Conservation (phyloP, 2,113 vertebrate species). For the Gambusia holbrooki region DNA sequence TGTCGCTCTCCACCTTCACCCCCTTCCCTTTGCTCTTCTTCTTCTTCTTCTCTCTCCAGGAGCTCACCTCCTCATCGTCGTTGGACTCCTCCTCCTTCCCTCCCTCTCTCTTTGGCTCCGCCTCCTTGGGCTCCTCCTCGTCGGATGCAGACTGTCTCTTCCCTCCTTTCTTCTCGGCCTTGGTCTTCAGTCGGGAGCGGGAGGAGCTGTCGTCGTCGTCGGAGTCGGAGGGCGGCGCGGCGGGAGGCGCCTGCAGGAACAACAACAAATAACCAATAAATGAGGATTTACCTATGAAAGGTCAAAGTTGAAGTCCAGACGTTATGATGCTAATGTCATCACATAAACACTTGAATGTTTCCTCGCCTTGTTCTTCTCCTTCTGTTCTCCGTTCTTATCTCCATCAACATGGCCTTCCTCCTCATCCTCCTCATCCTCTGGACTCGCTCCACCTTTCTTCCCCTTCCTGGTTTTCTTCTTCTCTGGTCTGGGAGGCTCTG, state of each 20-base stretch:
- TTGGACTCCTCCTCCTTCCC: slow-evolving; percentile 19
- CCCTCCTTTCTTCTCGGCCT: slow-evolving; percentile 82
- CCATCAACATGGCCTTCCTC: slow-evolving; percentile 29
- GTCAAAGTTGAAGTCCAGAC: no score
- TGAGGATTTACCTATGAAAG: no score
- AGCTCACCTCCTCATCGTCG: slow-evolving; percentile 73
- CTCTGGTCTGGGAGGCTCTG: slow-evolving; percentile 84
- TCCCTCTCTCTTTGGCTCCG: slow-evolving; percentile 22
- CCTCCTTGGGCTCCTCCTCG: slow-evolving; percentile 78
- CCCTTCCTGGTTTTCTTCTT: slow-evolving; percentile 93
- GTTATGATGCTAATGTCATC: no score
- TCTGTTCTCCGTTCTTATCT: slow-evolving; percentile 50
- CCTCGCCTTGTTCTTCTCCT: slow-evolving; percentile 52
- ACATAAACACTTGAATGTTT: no score
- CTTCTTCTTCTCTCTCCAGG: slow-evolving; percentile 86
- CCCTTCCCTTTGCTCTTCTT: slow-evolving; percentile 83
- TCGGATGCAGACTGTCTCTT: slow-evolving; percentile 70
- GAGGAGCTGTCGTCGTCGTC: slow-evolving; percentile 84
- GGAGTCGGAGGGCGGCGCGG: slow-evolving; percentile 78
- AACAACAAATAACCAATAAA: neutral
- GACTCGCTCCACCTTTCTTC: slow-evolving; percentile 78
- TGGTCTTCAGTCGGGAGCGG: slow-evolving; percentile 75
- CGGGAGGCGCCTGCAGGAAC: slow-evolving; percentile 50
- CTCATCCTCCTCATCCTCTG: slow-evolving; percentile 82
- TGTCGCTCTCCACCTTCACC: slow-evolving; percentile 76